Evolutionary conservation across 2,888 invertebrate species (phyloP).

Genomic region (Entomobrya multifasciata): DNA sequence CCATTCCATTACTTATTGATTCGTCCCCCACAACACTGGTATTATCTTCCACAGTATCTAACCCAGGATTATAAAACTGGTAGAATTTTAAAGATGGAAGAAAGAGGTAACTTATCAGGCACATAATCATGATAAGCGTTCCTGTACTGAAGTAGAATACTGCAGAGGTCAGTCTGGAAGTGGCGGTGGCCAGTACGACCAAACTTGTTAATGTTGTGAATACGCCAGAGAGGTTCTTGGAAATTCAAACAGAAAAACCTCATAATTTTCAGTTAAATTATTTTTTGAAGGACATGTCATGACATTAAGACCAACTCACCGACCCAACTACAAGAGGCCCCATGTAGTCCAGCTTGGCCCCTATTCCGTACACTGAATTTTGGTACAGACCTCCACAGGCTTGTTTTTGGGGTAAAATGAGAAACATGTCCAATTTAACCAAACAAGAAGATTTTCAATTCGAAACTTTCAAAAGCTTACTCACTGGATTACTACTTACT

Average conservation of each 20-base stretch:
- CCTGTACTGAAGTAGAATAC: conserved; percentile 98
- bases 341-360: conserved; percentile 96
- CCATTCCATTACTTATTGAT: conserved; percentile 82
- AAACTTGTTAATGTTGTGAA: conserved; percentile 91
- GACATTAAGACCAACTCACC: conserved; percentile 82
- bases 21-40: too few relatives aligned
- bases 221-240: conserved; percentile 92
- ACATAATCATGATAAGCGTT: conserved; percentile 92
- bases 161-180: conserved; percentile 90
- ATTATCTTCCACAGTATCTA: too few relatives aligned
- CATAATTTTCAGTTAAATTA: too few relatives aligned
- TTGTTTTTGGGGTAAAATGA: conserved; percentile 80
- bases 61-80: conserved; percentile 75
- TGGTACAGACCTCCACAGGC: conserved; percentile 97
- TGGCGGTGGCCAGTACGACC: conserved; percentile 86
- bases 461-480: not conserved
- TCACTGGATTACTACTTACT: too few relatives aligned
- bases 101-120: conserved; percentile 97
- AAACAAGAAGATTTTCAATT: not conserved
- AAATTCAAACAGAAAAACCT: too few relatives aligned
- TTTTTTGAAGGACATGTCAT: not conserved
- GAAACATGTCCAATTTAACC: not conserved
- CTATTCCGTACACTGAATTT: conserved; percentile 97
- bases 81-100: conserved; percentile 84
- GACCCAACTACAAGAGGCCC: conserved; percentile 96